Evolutionary conservation across 2,888 invertebrate genomes (phyloP), one percentile per base, ranked within the genome.

Genomic region (Trichogramma evanescens): DNA sequence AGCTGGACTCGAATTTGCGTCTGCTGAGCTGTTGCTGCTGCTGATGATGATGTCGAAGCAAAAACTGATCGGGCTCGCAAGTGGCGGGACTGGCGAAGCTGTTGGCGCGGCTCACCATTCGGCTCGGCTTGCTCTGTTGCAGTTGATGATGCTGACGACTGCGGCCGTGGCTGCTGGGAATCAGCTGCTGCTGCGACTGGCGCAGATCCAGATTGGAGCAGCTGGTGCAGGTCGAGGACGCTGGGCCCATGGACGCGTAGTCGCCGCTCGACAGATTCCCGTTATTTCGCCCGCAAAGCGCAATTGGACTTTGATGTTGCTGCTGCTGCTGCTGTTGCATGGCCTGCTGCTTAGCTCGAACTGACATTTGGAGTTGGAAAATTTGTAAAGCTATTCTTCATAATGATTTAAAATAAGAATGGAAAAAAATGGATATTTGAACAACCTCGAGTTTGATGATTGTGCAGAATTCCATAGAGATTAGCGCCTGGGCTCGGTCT

Each of bases 381-480:
- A 26, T 26, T 26, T 26, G 26, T 26, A 26, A 26, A 26, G 26
- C 2, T 26, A 26, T 26, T 26, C 26, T 26, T 26, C 26, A 26
- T 26, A 26, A 26, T 26, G 26, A 26, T 26, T 26, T 1, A 26
- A 26, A 26, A 26, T 26, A 2, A 2, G 26, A 26, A 26, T 26
- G 26, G 46, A 46, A 5, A 46, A n/a, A 46, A 46, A 10, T n/a
- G 46, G 10, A 46, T 46, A 46, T 46, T 46, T 10, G 6, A 43
- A 39, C 9, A 49, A 73, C 76, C 72, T 72, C 76, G 69, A 62
- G 70, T 75, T 63, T 73, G 76, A 62, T 76, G 75, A 67, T 72
- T 48, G 57, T 83, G 83, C 66, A 83, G 73, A 62, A 83, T 72
- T 6, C 83, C 83, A 68, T 83, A 83, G 49, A 83, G 76, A 6